Conservation (phyloP, 2,888 invertebrate genomes). For the Apamea anceps region DNA sequence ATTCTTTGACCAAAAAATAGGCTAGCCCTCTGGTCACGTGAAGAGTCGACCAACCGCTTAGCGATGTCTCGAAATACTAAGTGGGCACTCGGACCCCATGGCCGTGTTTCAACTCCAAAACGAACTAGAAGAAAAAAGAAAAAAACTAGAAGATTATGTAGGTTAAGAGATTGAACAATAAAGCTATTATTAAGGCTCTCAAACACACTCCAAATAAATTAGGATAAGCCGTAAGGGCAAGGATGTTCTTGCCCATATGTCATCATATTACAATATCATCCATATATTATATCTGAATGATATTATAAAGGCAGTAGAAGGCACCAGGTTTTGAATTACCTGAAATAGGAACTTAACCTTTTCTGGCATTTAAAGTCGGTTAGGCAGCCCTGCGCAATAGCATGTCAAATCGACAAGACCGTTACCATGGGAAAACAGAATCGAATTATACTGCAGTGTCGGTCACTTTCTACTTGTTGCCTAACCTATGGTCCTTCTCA, state of each 20-base stretch:
- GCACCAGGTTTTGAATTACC: not conserved
- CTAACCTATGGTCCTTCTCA: conserved; percentile 18
- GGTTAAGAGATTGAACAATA: not conserved
- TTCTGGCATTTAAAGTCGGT: conserved; percentile 14
- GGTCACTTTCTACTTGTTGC: conserved; percentile 48
- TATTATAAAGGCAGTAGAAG: not conserved
- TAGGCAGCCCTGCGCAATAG: conserved; percentile 38
- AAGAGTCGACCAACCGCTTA: too few species aligned
- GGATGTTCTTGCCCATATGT: not conserved
- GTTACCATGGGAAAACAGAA: conserved; percentile 43
- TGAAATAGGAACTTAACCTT: not conserved
- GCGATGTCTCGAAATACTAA: too few species aligned
- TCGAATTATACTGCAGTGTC: conserved; percentile 27
- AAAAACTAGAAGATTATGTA: too few species aligned
- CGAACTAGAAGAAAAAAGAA: too few species aligned
- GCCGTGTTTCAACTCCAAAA: too few species aligned
- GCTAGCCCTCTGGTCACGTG: too few species aligned
- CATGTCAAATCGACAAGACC: conserved; percentile 43
- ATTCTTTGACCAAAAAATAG: too few species aligned
- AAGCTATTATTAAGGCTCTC: not conserved
- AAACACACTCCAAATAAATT: not conserved
- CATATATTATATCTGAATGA: not conserved
- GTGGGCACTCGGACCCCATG: too few species aligned
- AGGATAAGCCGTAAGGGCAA: not conserved
- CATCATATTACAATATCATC: not conserved